A percentile compares a stretch with the other conserved stretches of the same genome.
Evolutionary conservation across 2,113 vertebrate species (phyloP).

Genomic region (Ardeotis arabs): DNA sequence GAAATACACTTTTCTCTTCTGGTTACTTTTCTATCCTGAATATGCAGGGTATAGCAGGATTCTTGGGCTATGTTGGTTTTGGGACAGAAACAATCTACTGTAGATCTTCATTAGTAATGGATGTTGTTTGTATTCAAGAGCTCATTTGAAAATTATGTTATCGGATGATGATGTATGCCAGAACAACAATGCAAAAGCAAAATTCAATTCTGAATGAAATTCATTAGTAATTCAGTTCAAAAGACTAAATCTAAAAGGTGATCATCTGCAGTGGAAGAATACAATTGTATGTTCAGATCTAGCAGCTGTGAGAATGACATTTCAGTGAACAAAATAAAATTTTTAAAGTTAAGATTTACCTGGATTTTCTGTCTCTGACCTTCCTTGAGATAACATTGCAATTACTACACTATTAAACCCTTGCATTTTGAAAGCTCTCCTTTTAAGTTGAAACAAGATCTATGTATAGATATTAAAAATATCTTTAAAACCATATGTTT

Average conservation of each 20-base stretch:
- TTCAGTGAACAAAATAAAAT: neutral
- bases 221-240: neutral
- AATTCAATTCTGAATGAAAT: neutral
- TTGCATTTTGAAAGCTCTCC: neutral
- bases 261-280: neutral
- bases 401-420: neutral
- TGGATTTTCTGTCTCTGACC: neutral
- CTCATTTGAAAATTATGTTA: neutral
- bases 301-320: neutral
- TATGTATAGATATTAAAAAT: neutral
- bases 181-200: neutral
- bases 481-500: fast-evolving
- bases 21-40: neutral
- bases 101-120: neutral
- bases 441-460: neutral
- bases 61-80: neutral
- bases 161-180: neutral
- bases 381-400: neutral
- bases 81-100: neutral
- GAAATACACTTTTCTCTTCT: neutral
- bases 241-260: neutral
- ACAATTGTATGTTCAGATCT: neutral
- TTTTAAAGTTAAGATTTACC: neutral
- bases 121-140: neutral
- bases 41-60: neutral